A percentile compares a stretch with the other conserved stretches of the same genome.
Evolutionary conservation across 2,113 vertebrate species (phyloP).

Genomic region (Upupa epops): DNA sequence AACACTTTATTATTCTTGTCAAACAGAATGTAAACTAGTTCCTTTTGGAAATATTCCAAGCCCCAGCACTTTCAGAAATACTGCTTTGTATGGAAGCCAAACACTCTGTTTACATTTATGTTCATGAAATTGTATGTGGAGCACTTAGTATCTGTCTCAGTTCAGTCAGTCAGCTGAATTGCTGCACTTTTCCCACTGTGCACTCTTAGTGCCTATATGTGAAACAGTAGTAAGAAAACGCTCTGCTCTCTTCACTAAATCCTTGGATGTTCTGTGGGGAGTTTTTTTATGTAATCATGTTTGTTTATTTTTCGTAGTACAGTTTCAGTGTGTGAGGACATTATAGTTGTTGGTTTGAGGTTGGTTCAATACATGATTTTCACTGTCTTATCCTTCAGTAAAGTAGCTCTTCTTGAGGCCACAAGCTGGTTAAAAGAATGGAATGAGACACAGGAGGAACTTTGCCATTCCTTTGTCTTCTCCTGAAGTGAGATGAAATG

Average conservation of each 20-base stretch:
- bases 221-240: neutral
- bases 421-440: neutral
- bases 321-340: neutral
- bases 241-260: neutral
- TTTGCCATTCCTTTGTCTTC: neutral
- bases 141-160: constrained; percentile 21
- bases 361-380: neutral
- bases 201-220: neutral
- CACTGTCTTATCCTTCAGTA: neutral
- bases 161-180: neutral
- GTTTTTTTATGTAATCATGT: neutral
- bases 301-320: neutral
- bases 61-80: constrained; percentile 37
- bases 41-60: constrained; percentile 52
- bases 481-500: neutral
- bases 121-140: neutral
- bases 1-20: neutral
- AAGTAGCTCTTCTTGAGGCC: neutral
- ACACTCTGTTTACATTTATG: constrained; percentile 38
- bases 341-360: neutral
- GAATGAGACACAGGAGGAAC: neutral
- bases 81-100: constrained; percentile 13
- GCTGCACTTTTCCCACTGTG: neutral
- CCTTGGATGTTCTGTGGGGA: neutral
- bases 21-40: constrained; percentile 4